Evolutionary conservation across 2,797 vertebrate genomes (phyloP).

Genomic region (Borostomias antarcticus): DNA sequence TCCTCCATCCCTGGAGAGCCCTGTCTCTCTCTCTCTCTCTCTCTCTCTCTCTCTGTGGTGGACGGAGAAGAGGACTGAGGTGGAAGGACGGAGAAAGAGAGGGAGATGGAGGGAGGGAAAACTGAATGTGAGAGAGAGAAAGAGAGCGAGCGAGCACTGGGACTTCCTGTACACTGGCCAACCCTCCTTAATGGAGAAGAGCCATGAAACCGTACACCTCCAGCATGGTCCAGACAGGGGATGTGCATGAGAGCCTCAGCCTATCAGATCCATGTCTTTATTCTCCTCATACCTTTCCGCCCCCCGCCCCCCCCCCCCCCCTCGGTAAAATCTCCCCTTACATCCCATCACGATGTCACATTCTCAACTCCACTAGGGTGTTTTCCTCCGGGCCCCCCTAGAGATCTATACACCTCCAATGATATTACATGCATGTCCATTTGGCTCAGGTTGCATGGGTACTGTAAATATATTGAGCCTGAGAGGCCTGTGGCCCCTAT

Average conservation of each 20-base stretch:
- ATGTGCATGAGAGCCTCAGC: slow-evolving; percentile 22
- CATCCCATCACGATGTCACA: neutral
- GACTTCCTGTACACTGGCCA: slow-evolving; percentile 62
- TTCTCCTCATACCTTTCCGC: neutral
- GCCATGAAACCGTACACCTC: slow-evolving; percentile 69
- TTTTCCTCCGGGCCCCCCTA: neutral
- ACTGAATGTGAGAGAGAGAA: neutral
- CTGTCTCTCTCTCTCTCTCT: slow-evolving; percentile 16
- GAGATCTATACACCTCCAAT: neutral
- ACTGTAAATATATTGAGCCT: slow-evolving; percentile 53
- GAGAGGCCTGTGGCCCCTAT: slow-evolving; percentile 35
- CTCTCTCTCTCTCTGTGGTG: slow-evolving; percentile 3
- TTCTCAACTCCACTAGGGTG: neutral
- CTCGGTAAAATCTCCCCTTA: neutral
- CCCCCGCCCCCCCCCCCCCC: neutral
- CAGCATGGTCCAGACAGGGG: slow-evolving; percentile 34
- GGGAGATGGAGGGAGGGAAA: neutral
- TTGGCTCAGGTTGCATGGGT: slow-evolving; percentile 42
- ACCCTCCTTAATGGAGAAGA: slow-evolving; percentile 69
- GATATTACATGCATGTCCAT: neutral
- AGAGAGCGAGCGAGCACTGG: slow-evolving; percentile 27
- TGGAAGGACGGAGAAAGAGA: slow-evolving; percentile 18
- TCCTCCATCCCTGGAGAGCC: slow-evolving; percentile 48
- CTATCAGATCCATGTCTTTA: neutral
- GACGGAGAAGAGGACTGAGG: slow-evolving; percentile 18